Percentiles rank a stretch among this genome's conserved stretches.
Conservation (phyloP, 2,888 invertebrate species). For the Tetragonula carbonaria region DNA sequence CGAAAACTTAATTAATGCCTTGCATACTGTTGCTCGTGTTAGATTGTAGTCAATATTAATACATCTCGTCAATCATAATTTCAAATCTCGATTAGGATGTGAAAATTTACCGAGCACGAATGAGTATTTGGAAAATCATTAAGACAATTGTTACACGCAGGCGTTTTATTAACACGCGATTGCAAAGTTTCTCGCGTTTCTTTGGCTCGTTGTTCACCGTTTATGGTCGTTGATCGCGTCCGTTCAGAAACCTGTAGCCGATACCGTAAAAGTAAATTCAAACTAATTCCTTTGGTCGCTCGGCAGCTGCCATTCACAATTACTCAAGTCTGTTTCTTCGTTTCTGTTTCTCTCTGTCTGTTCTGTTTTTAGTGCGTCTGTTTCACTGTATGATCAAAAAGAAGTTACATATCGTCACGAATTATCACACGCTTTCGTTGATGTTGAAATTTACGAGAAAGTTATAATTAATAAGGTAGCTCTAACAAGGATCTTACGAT, state of each 20-base stretch:
- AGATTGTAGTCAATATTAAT: not conserved
- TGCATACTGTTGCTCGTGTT: not conserved
- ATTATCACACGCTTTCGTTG: not conserved
- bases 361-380: not conserved
- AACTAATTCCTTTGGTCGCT: slow-evolving; percentile 69
- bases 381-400: slow-evolving; percentile 4
- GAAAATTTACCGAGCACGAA: not conserved
- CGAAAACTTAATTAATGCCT: not conserved
- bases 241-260: slow-evolving; percentile 30
- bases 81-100: not conserved
- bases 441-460: not conserved
- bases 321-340: not conserved
- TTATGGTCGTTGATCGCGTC: slow-evolving; percentile 20
- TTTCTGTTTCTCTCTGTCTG: slow-evolving; percentile 4
- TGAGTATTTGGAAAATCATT: not conserved
- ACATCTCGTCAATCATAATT: not conserved
- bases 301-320: slow-evolving; percentile 68
- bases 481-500: not conserved
- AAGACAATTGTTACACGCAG: too few species aligned
- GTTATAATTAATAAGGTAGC: not conserved
- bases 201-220: not conserved
- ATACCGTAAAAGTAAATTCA: slow-evolving; percentile 72
- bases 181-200: not conserved
- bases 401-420: not conserved
- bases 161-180: not conserved